phyloP scores from a whole-genome alignment of 2,797 vertebrate genomes.

The Ceryle rudis region DNA sequence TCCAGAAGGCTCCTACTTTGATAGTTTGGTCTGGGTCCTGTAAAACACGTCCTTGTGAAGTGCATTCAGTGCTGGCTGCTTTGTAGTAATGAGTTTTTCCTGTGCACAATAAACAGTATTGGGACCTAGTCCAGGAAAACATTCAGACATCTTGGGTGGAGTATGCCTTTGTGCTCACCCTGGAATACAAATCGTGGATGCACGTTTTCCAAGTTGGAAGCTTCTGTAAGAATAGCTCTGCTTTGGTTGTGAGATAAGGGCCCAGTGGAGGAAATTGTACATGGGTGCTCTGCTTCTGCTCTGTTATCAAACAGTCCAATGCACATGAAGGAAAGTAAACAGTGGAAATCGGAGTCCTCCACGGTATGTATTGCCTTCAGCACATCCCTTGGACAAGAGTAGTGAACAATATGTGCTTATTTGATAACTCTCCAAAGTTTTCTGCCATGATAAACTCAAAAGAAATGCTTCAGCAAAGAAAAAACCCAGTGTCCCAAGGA shows the following conservation, averaged over 20 bases:
- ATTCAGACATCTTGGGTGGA: constrained; percentile 52
- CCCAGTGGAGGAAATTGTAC: background rate
- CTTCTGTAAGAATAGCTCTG: background rate
- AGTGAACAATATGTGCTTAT: background rate
- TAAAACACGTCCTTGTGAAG: background rate
- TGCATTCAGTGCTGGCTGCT: background rate
- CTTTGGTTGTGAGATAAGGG: background rate
- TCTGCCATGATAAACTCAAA: background rate
- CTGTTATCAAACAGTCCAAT: background rate
- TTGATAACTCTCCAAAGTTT: background rate
- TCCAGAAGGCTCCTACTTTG: constrained; percentile 7
- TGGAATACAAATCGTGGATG: constrained; percentile 58
- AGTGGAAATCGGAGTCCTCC: background rate
- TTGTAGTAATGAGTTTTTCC: constrained; percentile 18
- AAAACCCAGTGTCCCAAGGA: background rate
- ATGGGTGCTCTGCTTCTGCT: background rate
- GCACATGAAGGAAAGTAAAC: background rate
- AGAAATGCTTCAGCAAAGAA: background rate
- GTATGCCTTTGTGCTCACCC: constrained; percentile 51
- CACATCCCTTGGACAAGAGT: background rate
- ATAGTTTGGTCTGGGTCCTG: background rate
- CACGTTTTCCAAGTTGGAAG: background rate
- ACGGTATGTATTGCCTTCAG: background rate
- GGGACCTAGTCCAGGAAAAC: constrained; percentile 8
- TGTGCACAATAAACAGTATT: constrained; percentile 35